A percentile compares a stretch with the other conserved stretches of the same genome.
These are phyloP conservation scores for Nettapus auritus DNA, from an alignment of 2,113 vertebrate species.

Conservation along the genomic window DNA sequence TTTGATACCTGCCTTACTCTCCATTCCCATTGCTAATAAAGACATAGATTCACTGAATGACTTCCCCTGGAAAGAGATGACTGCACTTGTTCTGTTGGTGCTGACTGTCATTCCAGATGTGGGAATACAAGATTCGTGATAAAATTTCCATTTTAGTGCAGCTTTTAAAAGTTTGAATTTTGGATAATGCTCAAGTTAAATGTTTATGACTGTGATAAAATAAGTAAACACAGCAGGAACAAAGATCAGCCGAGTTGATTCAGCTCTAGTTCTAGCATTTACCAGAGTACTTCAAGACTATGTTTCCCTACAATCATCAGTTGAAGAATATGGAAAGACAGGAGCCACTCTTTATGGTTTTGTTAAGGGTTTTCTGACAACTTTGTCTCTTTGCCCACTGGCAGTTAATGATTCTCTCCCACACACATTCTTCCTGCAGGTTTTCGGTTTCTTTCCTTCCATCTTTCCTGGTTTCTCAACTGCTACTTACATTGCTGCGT, in stretches of 20 bases:
- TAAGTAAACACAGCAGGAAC: not conserved
- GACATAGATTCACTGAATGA: not conserved
- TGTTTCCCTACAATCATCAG: not conserved
- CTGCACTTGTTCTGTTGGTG: not conserved
- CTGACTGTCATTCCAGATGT: rapidly evolving
- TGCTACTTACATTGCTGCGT: not conserved
- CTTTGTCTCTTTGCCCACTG: not conserved
- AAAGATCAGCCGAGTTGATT: not conserved
- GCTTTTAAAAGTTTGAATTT: not conserved
- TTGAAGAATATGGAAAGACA: not conserved
- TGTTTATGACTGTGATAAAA: not conserved
- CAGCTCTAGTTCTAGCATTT: not conserved
- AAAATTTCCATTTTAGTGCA: not conserved
- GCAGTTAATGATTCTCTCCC: not conserved
- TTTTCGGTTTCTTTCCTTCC: not conserved
- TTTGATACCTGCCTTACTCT: not conserved
- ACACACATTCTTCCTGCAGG: not conserved
- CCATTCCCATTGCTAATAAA: not conserved
- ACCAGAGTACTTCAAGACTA: not conserved
- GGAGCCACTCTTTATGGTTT: not conserved
- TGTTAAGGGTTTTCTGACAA: not conserved
- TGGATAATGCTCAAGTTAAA: not conserved
- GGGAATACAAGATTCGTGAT: not conserved
- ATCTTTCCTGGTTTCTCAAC: not conserved
- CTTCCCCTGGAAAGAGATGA: not conserved